Percentiles rank a stretch among this genome's conserved stretches.
Conservation (phyloP, 2,888 invertebrate genomes). For the Rhodophaea formosa region DNA sequence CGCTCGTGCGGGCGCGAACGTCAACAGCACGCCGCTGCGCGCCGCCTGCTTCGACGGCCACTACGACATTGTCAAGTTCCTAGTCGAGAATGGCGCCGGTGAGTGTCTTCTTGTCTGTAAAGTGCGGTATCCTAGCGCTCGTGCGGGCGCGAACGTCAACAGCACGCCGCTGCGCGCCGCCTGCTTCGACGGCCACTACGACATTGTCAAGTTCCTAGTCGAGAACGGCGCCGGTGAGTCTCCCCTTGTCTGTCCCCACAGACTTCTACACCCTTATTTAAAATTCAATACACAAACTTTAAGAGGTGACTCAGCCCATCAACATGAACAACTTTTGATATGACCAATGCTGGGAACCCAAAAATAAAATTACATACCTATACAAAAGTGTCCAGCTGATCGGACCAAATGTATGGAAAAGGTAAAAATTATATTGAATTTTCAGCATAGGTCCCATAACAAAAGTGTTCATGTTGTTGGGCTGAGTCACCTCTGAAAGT, state of each 20-base stretch:
- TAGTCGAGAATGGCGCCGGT: conserved; percentile 84
- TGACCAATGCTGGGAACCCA: too few species aligned
- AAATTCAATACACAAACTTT: too few species aligned
- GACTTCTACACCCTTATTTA: too few species aligned
- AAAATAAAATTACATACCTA: too few species aligned
- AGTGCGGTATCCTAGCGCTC: neutral
- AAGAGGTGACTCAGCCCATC: too few species aligned
- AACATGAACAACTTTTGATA: too few species aligned
- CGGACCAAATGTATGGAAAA: too few species aligned
- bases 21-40: conserved; percentile 94
- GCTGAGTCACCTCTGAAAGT: too few species aligned
- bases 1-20: conserved; percentile 84
- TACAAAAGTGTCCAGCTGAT: too few species aligned
- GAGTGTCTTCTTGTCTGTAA: neutral
- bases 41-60: conserved; percentile 99
- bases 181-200: conserved; percentile 97
- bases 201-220: conserved; percentile 96
- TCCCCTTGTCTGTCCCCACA: neutral
- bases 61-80: conserved; percentile 95
- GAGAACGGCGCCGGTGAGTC: conserved; percentile 67
- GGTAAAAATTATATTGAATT: too few species aligned
- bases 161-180: conserved; percentile 97
- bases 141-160: conserved; percentile 87
- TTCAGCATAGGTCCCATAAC: too few species aligned
- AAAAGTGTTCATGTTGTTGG: too few species aligned